Conservation (phyloP, 2,113 vertebrate genomes). For the Calidris pugnax region DNA sequence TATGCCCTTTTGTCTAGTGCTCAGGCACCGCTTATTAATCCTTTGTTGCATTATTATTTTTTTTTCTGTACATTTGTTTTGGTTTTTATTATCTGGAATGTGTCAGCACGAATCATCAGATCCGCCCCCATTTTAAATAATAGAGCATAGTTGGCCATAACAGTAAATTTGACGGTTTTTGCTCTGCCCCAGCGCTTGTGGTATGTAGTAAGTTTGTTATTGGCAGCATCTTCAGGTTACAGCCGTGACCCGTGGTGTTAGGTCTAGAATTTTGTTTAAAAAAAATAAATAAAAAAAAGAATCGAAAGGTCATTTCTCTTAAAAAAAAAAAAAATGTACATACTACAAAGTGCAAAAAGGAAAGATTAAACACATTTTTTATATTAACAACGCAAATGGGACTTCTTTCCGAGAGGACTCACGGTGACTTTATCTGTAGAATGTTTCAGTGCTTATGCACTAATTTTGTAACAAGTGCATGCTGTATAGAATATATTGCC, state of each 20-base stretch:
- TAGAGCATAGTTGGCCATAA: not conserved
- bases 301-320: conserved; percentile 7
- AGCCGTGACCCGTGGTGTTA: not conserved
- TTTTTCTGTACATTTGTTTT: not conserved
- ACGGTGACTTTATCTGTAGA: conserved; percentile 34
- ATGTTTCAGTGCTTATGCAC: conserved; percentile 29
- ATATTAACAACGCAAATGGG: conserved; percentile 2
- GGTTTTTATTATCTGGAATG: not conserved
- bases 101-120: not conserved
- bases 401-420: conserved; percentile 40
- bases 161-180: not conserved
- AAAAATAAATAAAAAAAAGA: not conserved
- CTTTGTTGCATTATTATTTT: not conserved
- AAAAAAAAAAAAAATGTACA: conserved; percentile 5
- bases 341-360: not conserved
- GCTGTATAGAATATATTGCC: conserved; percentile 69
- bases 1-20: not conserved
- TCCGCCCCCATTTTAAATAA: not conserved
- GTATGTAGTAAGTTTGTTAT: not conserved
- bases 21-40: not conserved
- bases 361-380: conserved; percentile 61
- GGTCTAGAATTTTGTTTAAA: not conserved
- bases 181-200: not conserved
- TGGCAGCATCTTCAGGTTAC: conserved; percentile 1
- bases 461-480: conserved; percentile 70